phyloP scores from a whole-genome alignment of 2,113 vertebrate genomes.

The Elachura formosa region DNA sequence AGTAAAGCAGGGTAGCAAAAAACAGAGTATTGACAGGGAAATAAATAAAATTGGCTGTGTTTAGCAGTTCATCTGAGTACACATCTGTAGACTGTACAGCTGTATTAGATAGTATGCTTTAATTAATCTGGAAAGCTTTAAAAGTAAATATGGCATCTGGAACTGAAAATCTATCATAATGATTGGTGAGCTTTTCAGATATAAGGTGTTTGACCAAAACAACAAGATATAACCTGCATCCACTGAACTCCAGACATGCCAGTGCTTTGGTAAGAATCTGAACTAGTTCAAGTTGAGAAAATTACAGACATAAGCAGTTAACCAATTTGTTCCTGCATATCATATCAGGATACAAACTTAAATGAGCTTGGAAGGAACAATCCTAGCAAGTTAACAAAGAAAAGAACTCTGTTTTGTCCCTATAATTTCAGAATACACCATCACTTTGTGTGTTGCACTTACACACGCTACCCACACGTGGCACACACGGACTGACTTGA shows the following conservation, averaged over 20 bases:
- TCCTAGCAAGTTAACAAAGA: background rate
- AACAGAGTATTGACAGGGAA: background rate
- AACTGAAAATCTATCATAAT: background rate
- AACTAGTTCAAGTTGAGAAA: background rate
- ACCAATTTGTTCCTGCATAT: background rate
- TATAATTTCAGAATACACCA: background rate
- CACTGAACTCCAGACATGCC: background rate
- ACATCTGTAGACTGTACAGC: background rate
- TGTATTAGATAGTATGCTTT: background rate
- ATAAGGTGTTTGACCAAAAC: background rate
- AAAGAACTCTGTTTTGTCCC: background rate
- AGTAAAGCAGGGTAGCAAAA: background rate
- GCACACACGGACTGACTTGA: background rate
- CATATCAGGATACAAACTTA: background rate
- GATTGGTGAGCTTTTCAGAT: background rate
- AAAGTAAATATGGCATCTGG: background rate
- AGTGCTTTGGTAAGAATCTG: background rate
- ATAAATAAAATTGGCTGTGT: background rate
- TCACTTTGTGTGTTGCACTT: background rate
- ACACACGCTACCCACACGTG: rapidly evolving
- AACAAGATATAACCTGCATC: background rate
- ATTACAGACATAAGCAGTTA: background rate
- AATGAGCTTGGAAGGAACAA: background rate
- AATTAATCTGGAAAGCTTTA: background rate
- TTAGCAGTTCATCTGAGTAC: background rate